These are phyloP conservation scores for Rhinoderma darwinii DNA, from an alignment of 2,113 vertebrate species.

Conservation along the genomic window DNA sequence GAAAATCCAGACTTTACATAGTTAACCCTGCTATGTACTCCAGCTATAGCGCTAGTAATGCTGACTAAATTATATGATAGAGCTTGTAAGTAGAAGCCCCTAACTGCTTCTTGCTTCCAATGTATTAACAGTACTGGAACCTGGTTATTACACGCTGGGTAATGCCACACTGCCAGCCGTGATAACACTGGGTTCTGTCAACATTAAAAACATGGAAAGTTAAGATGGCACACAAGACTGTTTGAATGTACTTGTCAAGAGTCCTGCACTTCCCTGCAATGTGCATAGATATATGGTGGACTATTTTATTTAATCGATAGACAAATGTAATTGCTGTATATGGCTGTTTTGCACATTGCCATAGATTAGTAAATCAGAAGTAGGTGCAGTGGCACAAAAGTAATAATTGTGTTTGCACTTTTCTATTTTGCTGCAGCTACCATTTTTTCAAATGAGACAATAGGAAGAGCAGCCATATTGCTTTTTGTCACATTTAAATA, in stretches of 20 bases:
- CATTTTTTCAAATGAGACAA: too few species aligned
- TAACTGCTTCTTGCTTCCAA: neutral
- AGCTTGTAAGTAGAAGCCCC: neutral
- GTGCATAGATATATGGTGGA: neutral
- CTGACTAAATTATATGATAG: neutral
- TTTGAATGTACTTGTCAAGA: neutral
- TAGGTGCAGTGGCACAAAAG: too few species aligned
- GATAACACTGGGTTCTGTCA: neutral
- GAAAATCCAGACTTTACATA: neutral
- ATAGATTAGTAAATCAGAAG: too few species aligned
- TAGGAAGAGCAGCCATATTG: too few species aligned
- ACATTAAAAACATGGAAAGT: neutral
- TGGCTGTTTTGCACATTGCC: too few species aligned
- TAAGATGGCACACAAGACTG: neutral
- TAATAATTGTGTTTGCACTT: too few species aligned
- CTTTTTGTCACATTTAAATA: too few species aligned
- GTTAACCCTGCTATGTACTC: neutral
- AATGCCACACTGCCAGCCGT: neutral
- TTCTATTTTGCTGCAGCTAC: too few species aligned
- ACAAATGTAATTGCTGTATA: neutral
- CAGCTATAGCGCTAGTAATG: neutral
- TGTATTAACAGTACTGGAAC: neutral
- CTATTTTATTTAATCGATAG: too few species aligned
- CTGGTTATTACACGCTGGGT: neutral
- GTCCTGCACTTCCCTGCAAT: neutral